Conservation (phyloP, 1,140 invertebrate species). For the Drosophila truncata region DNA sequence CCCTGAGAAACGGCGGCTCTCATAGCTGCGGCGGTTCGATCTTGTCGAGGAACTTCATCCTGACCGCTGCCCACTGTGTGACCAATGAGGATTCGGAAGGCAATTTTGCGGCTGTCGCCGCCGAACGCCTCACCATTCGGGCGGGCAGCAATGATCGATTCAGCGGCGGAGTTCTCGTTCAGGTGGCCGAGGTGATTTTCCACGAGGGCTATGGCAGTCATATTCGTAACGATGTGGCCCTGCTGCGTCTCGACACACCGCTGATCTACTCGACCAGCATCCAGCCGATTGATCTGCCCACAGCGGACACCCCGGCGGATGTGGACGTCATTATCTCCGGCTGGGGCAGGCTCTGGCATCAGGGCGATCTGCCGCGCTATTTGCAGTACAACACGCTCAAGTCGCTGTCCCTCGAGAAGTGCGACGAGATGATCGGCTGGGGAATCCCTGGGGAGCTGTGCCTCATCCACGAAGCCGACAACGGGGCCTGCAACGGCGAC, state of each 20-base stretch:
- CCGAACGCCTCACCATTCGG: constrained; percentile 43
- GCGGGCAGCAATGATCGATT: constrained; percentile 63
- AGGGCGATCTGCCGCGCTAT: constrained; percentile 61
- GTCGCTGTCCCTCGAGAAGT: constrained; percentile 39
- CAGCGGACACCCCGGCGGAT: constrained; percentile 57
- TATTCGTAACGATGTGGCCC: constrained; percentile 86
- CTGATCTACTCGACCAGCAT: constrained; percentile 80
- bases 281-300: constrained; percentile 73
- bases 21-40: constrained; percentile 88
- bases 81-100: constrained; percentile 13
- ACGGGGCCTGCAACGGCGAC: constrained; percentile 72
- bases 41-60: constrained; percentile 85
- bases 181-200: constrained; percentile 58
- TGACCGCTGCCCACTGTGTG: constrained; percentile 88
- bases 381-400: constrained; percentile 68
- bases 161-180: constrained; percentile 46
- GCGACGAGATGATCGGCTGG: constrained; percentile 36
- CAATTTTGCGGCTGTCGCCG: neutral
- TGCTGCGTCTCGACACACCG: constrained; percentile 82
- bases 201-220: constrained; percentile 81
- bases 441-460: constrained; percentile 52
- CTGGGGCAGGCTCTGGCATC: constrained; percentile 85
- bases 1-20: constrained; percentile 73
- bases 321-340: constrained; percentile 84
- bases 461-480: constrained; percentile 53